Evolutionary conservation across 2,113 vertebrate species (phyloP).

Genomic region (Mola mola): DNA sequence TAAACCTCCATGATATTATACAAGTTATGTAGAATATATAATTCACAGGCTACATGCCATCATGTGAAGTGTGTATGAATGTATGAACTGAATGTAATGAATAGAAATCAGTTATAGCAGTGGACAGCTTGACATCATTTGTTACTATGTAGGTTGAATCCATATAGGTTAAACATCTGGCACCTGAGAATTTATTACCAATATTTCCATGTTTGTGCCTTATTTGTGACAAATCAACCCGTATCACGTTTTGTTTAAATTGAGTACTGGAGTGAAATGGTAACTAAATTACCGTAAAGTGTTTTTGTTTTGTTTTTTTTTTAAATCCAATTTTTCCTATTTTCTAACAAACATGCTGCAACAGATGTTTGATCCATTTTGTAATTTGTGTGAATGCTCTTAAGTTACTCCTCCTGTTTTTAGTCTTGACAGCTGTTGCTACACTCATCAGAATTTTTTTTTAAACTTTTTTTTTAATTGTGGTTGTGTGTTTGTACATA

Average conservation of each 20-base stretch:
- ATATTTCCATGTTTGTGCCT: constrained; percentile 18
- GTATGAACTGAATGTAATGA: constrained; percentile 27
- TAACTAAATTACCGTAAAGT: neutral
- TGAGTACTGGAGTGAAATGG: constrained; percentile 21
- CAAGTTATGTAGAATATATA: neutral
- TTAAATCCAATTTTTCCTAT: too few species aligned
- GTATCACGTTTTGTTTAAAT: constrained; percentile 6
- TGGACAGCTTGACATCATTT: neutral
- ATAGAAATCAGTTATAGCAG: neutral
- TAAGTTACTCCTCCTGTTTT: too few species aligned
- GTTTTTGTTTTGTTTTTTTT: neutral
- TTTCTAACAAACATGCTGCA: too few species aligned
- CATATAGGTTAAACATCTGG: neutral
- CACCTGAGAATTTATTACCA: neutral
- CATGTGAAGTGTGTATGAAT: neutral
- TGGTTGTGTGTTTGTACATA: constrained; percentile 58
- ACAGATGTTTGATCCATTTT: too few species aligned
- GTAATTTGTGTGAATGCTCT: too few species aligned
- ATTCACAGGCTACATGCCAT: neutral
- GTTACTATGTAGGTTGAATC: neutral
- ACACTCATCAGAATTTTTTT: too few species aligned
- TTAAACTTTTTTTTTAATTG: neutral
- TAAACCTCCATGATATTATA: neutral
- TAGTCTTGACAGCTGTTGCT: too few species aligned
- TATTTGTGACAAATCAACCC: constrained; percentile 38